Percentiles rank a stretch among this genome's conserved stretches.
phyloP scores from a whole-genome alignment of 2,888 invertebrate genomes.

The Trachelus iudaicus region DNA sequence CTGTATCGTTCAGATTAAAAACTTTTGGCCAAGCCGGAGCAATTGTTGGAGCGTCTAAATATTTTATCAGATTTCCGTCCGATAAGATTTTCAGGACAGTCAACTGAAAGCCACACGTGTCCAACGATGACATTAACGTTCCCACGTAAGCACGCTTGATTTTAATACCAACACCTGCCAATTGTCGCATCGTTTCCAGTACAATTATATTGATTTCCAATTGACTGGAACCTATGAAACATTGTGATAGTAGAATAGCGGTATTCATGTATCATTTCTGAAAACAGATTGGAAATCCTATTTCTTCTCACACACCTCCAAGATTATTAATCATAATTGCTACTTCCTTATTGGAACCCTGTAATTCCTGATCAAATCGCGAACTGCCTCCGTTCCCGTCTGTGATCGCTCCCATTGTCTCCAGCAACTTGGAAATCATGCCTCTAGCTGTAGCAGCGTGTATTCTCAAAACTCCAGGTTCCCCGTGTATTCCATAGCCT shows the following conservation, averaged over 20 bases:
- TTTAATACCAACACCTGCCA: slow-evolving; percentile 39
- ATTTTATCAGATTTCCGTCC: slow-evolving; percentile 66
- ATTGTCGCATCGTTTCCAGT: slow-evolving; percentile 53
- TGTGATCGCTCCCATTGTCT: background rate
- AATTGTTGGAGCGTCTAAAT: slow-evolving; percentile 69
- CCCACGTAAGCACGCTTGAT: slow-evolving; percentile 57
- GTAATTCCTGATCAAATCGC: too few relatives aligned
- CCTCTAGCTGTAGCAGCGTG: slow-evolving; percentile 60
- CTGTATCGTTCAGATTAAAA: slow-evolving; percentile 16
- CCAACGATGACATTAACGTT: slow-evolving; percentile 75
- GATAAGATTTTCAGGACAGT: slow-evolving; percentile 72
- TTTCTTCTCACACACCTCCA: slow-evolving; percentile 68
- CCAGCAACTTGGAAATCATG: slow-evolving; percentile 20
- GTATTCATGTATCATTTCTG: slow-evolving; percentile 51
- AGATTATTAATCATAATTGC: slow-evolving; percentile 80
- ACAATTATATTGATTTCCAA: slow-evolving; percentile 44
- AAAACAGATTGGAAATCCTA: too few relatives aligned
- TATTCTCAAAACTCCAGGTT: slow-evolving; percentile 68
- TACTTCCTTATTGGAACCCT: slow-evolving; percentile 56
- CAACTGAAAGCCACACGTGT: slow-evolving; percentile 81
- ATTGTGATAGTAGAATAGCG: slow-evolving; percentile 59
- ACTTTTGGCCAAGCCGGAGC: slow-evolving; percentile 70
- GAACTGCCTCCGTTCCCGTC: background rate
- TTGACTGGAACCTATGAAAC: slow-evolving; percentile 69
- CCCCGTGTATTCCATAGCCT: slow-evolving; percentile 71